Base-by-base conservation (phyloP, 2,113 vertebrate species). In the Sitta europaea region DNA sequence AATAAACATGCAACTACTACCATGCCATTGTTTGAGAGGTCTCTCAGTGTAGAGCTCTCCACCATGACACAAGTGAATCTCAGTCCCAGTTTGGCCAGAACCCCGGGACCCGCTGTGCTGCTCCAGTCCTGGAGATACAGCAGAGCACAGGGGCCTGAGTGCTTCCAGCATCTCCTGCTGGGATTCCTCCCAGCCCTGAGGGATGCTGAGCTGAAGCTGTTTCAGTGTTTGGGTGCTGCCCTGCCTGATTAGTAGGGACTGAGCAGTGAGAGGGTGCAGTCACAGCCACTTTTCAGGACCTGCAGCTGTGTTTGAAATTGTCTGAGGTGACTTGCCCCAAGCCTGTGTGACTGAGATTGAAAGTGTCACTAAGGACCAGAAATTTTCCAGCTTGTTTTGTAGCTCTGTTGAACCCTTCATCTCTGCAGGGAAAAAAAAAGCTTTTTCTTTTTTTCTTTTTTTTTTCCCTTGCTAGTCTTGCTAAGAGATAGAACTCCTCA, bases 311-410 rank as follows among this genome's bases (percentile, higher is more conserved):
- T 50, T n/a, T 59, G 53, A 42, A 18, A 43, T 2, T 6, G 42
- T 21, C 42, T 45, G 10, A 86, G 17, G 16, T 40, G n/a, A 53
- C 16, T 27, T 67, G 38, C 21, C n/a, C 29, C 48, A 45, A 42
- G 35, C 38, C 29, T 20, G 9, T 0, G 0, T 36, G 57, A 18
- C 35, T 33, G 22, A 75, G 27, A 51, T 38, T 1, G 9, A 55
- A 83, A 84, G 38, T 61, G n/a, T 80, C 48, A 45, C 33, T 27
- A 36, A 65, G 63, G 31, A 47, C 28, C 58, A 77, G 55, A 78
- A 88, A 61, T 27, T 72, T 48, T 68, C 58, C n/a, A 45, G 6
- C 33, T 43, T 79, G 15, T 53, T 91, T 54, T 35, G 9, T 40
- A 70, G 58, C 12, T 76, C 33, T 58, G 29, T 51, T 50, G 27